phyloP scores from a whole-genome alignment of 2,888 invertebrate species.

The Plutella xylostella region DNA sequence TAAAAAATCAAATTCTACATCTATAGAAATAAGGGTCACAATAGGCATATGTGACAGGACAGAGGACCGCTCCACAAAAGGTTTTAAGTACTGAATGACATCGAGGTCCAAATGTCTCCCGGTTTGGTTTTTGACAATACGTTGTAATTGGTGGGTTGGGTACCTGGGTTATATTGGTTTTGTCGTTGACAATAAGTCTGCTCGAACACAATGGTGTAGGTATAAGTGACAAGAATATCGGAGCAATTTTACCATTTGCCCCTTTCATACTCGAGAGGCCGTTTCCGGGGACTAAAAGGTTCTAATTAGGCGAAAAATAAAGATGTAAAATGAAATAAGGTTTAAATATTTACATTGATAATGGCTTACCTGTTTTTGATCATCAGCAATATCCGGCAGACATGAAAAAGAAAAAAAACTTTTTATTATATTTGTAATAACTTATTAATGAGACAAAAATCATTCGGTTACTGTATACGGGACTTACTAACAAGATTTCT shows the following conservation, averaged over 20 bases:
- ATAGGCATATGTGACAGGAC: conserved; percentile 66
- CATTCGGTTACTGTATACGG: too few species aligned
- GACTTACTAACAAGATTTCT: too few species aligned
- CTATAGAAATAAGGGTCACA: conserved; percentile 45
- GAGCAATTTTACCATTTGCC: conserved; percentile 48
- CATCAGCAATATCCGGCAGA: conserved; percentile 19
- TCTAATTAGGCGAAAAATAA: conserved; percentile 6
- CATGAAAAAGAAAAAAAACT: conserved; percentile 23
- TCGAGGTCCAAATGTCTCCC: conserved; percentile 58
- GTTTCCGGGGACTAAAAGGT: conserved; percentile 25
- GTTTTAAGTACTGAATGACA: conserved; percentile 60
- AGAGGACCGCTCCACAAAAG: conserved; percentile 56
- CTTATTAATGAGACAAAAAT: not conserved
- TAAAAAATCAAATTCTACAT: conserved; percentile 29
- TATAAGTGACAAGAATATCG: conserved; percentile 43
- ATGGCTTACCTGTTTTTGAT: conserved; percentile 26
- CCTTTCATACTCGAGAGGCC: conserved; percentile 27
- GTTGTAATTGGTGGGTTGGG: conserved; percentile 66
- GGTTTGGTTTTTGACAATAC: conserved; percentile 57
- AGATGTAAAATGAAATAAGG: not conserved
- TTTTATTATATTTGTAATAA: conserved; percentile 8
- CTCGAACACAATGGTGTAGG: conserved; percentile 35
- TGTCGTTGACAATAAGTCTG: conserved; percentile 55
- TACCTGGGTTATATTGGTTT: conserved; percentile 60
- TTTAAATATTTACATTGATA: not conserved